phyloP scores from a whole-genome alignment of 2,113 vertebrate genomes.

The Lepidothrix coronata region DNA sequence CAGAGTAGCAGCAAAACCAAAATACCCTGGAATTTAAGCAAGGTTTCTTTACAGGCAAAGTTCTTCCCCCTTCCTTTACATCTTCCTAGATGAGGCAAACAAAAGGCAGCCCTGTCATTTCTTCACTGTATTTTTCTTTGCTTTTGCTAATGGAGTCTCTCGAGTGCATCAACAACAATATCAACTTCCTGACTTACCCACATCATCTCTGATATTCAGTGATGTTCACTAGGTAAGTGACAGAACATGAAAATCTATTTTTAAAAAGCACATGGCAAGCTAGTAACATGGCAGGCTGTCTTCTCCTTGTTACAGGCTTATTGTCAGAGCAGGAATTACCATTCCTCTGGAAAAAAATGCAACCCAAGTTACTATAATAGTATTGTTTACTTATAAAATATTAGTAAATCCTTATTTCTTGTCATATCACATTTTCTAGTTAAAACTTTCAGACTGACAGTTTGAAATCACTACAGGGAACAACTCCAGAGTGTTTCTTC shows the following conservation, averaged over 20 bases:
- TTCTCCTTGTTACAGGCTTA: neutral
- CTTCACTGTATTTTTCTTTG: conserved; percentile 39
- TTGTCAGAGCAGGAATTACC: neutral
- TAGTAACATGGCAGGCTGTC: neutral
- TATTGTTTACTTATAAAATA: neutral
- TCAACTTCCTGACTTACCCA: conserved; percentile 77
- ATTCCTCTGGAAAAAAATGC: neutral
- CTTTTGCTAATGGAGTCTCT: conserved; percentile 60
- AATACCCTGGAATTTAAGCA: neutral
- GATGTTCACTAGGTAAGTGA: conserved; percentile 75
- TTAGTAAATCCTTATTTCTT: neutral
- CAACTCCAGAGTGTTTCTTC: neutral
- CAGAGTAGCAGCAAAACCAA: neutral
- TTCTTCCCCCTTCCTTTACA: neutral
- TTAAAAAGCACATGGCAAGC: neutral
- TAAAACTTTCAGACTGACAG: neutral
- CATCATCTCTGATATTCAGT: conserved; percentile 74
- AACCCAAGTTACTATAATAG: neutral
- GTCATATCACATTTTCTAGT: neutral
- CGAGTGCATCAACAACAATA: conserved; percentile 39
- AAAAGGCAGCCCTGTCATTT: conserved; percentile 3
- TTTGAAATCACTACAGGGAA: neutral
- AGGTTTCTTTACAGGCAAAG: neutral
- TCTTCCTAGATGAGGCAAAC: neutral
- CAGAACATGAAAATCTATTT: conserved; percentile 43